Evolutionary conservation across 2,888 invertebrate species (phyloP), one percentile per base, ranked within the genome.

Genomic region (Deilephila elpenor): DNA sequence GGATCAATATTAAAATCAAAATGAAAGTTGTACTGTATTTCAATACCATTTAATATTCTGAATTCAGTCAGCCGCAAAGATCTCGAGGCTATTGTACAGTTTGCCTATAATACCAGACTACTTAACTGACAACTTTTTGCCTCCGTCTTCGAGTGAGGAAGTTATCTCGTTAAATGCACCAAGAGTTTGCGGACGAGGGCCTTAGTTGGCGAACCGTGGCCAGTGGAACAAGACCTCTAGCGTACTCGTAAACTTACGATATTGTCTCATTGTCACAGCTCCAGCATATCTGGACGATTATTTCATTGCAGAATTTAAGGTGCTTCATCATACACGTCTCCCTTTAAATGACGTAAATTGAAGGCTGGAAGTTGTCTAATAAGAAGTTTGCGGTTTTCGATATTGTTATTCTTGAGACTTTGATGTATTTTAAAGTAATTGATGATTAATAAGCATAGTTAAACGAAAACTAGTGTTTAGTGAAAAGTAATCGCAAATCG

Each of bases 161-260:
- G 87, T 91, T 91, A 91, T 88, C 91, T 91, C 90, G 88, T 91
- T 91, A 91, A 91, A 89, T 91, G 90, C 91, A 90, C 90, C 86
- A 75, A 86, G 87, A 91, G 89, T 91, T 89, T 88, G 87, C 82
- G 79, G 82, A 85, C 84, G 84, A 83, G 85, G 82, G 85, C 85
- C 79, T 79, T 86, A 89, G 84, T 89, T 90, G 82, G 78, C 78
- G 77, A 79, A 78, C 77, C 59, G 59, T 71, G 67, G 70, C 89
- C 86, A 84, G 20, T 74, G 19, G 82, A 78, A 75, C 72, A 73
- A 75, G 89, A 84, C n/a, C 88, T 34, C 71, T 67, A 32, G 25
- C 75, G 6, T n/a, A 25, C 71, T 19, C 17, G 20, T 25, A 72
- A 44, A 72, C 11, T 53, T 53, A 32, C 6, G 14, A 20, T 25